Evolutionary conservation across 1,140 invertebrate species (phyloP).

Genomic region (Muscidifurax raptorellus): DNA sequence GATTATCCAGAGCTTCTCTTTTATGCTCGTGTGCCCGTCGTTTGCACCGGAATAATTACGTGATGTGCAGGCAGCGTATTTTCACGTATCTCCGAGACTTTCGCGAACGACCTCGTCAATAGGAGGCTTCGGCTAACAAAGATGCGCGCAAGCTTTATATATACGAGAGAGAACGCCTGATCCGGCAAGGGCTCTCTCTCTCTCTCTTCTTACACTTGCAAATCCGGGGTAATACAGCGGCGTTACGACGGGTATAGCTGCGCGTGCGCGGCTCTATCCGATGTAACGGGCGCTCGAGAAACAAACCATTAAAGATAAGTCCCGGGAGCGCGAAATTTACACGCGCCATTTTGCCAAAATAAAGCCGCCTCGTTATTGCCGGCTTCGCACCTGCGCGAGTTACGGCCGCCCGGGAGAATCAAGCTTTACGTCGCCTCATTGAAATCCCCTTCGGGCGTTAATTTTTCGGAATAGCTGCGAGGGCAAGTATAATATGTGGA

Average conservation of each 20-base stretch:
- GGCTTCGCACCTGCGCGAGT: not conserved
- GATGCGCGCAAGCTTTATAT: not conserved
- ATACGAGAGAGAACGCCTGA: not conserved
- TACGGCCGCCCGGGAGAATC: not conserved
- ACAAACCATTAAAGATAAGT: not conserved
- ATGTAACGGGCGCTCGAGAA: not conserved
- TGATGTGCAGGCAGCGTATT: not conserved
- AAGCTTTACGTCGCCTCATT: not conserved
- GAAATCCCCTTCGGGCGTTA: not conserved
- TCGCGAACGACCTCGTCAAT: not conserved
- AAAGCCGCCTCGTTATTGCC: not conserved
- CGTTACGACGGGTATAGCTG: not conserved
- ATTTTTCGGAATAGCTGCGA: not conserved
- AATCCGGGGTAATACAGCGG: not conserved
- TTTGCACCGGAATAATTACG: not conserved
- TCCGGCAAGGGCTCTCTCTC: not conserved
- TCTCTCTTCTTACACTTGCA: slow-evolving; percentile 1
- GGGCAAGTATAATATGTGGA: too few species aligned
- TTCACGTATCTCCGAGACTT: not conserved
- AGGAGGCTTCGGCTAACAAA: not conserved
- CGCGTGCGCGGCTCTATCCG: not conserved
- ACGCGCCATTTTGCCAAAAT: not conserved
- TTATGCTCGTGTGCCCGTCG: not conserved
- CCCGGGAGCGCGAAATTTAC: not conserved
- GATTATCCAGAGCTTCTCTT: not conserved